Evolutionary conservation across 2,888 invertebrate species (phyloP).

Genomic region (Cryptocheilus praepositus): DNA sequence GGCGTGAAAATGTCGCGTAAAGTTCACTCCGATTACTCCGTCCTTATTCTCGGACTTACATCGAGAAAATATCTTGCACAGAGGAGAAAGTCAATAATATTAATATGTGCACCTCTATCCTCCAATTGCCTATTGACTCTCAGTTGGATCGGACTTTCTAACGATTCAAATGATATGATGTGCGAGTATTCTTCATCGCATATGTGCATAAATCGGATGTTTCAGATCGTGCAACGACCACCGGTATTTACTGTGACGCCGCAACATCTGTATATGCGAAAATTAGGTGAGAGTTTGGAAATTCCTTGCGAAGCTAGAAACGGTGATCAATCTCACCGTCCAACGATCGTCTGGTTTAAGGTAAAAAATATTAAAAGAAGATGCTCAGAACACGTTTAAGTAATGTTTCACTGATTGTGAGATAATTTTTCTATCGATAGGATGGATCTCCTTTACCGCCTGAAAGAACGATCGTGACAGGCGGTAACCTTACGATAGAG

Average conservation of each 20-base stretch:
- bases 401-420: background rate
- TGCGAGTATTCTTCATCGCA: too few relatives aligned
- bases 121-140: conserved; percentile 47
- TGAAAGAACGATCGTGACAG: conserved; percentile 81
- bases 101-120: conserved; percentile 60
- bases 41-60: too few relatives aligned
- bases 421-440: conserved; percentile 76
- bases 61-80: too few relatives aligned
- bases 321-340: conserved; percentile 81
- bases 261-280: conserved; percentile 88
- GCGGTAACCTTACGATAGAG: conserved; percentile 89
- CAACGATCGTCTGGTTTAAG: conserved; percentile 82
- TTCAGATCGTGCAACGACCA: conserved; percentile 85
- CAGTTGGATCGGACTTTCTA: background rate
- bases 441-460: conserved; percentile 83
- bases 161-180: background rate
- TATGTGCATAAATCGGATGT: background rate
- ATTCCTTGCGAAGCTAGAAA: conserved; percentile 89
- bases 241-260: conserved; percentile 89
- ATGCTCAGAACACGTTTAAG: background rate
- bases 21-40: too few relatives aligned
- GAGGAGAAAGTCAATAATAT: conserved; percentile 23
- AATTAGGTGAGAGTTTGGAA: conserved; percentile 86
- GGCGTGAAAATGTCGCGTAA: too few relatives aligned
- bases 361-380: too few relatives aligned